Evolutionary conservation across 2,113 vertebrate genomes (phyloP), one percentile per base, ranked within the genome.

Genomic region (Eretmodus cyanostictus): DNA sequence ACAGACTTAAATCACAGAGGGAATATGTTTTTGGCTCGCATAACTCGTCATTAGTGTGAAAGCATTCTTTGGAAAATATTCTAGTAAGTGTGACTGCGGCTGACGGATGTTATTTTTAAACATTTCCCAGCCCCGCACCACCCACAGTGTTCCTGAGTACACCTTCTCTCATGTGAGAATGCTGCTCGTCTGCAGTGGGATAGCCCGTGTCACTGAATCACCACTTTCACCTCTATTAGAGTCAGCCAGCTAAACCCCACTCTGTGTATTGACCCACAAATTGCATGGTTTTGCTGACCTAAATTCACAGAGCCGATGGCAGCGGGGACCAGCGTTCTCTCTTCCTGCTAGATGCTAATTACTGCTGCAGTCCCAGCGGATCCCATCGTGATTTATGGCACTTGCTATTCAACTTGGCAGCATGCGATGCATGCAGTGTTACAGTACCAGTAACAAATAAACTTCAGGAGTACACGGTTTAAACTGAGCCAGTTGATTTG

Each of bases 331-430:
- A 29, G 68, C 11, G 47, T 79, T 79, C 81, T 47, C 88, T 24
- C 83, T 86, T 53, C 53, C 78, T 84, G 84, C 90, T 91, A 86
- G 85, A 91, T 92, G 93, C 93, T 95, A 94, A 95, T 96, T 95
- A 91, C 94, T 87, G 82, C 86, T 49, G 81, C 89, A 78, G 90
- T 90, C 87, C 81, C 90, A 42, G 78, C 16, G 19, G 91, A 92
- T 88, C 89, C 81, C 55, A 5, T 34, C 4, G 36, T 93, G 94
- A 95, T 95, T 92, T 94, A 95, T 95, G 87, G 86, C 78, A 40
- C 86, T 88, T 16, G 8, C 87, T 89, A 92, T 89, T 88, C 31
- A 86, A 83, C 80, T 80, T 89, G 92, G 84, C 94, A 89, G 86
- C 3, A 40, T 81, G 86, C 54, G 19, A 86, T 42, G 63, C 83